A percentile compares a stretch with the other conserved stretches of the same genome.
Conservation (phyloP, 2,797 vertebrate genomes). For the Danio jaintianensis region DNA sequence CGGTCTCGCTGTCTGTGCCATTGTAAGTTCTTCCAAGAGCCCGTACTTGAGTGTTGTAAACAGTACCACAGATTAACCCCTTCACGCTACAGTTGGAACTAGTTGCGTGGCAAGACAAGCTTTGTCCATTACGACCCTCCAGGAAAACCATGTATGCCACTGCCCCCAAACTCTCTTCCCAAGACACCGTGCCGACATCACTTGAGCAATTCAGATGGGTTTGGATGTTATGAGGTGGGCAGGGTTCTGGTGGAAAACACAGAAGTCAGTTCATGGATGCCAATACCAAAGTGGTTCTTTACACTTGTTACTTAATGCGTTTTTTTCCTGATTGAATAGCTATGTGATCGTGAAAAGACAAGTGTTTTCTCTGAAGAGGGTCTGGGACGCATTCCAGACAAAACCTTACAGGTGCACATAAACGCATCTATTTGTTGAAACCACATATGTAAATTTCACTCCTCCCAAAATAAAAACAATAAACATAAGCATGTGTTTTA, state of each 20-base stretch:
- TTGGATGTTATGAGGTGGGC: slow-evolving; percentile 74
- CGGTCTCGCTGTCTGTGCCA: slow-evolving; percentile 66
- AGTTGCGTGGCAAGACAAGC: slow-evolving; percentile 67
- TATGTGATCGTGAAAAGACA: too few species aligned
- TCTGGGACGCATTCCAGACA: too few species aligned
- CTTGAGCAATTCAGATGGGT: slow-evolving; percentile 61
- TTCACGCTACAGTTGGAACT: slow-evolving; percentile 69
- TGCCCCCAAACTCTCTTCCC: slow-evolving; percentile 76
- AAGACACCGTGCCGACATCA: slow-evolving; percentile 64
- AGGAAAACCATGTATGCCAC: slow-evolving; percentile 69
- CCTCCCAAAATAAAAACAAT: too few species aligned
- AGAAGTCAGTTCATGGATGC: not conserved
- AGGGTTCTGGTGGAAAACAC: slow-evolving; percentile 74
- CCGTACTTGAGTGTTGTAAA: slow-evolving; percentile 69
- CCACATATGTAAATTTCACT: too few species aligned
- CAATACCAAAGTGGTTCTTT: too few species aligned
- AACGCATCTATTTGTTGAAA: too few species aligned
- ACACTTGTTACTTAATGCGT: too few species aligned
- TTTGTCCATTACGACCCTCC: slow-evolving; percentile 69
- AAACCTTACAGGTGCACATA: too few species aligned
- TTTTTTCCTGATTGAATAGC: too few species aligned
- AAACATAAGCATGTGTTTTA: too few species aligned
- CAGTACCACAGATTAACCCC: slow-evolving; percentile 74
- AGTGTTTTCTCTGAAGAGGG: too few species aligned
- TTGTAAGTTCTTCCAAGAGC: slow-evolving; percentile 69